Evolutionary conservation across 30 jellyfish, hydroid and myxozoan genomes (phyloP), one percentile per base, ranked within the genome.

Genomic region (Nemopilema nomurai): DNA sequence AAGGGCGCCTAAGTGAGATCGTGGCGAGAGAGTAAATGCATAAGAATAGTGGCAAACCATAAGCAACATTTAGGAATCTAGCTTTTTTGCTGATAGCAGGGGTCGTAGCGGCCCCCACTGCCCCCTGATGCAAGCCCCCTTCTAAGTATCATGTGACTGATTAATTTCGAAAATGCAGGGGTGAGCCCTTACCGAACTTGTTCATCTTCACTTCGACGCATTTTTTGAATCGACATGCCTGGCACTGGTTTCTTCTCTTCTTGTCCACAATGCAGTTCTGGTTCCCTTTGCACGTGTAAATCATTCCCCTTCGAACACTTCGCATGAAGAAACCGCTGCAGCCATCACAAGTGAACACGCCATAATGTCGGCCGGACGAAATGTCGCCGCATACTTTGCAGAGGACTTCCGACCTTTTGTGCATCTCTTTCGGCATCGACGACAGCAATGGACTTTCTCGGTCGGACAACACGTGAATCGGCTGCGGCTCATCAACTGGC

Each of bases 271-370:
- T 83, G 88, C 97, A 90, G 62, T 69, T 76, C 51, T 79, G 89
- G 77, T 90, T 82, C 17, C 97, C 97, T 77, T 90, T 90, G 51
- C 97, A 90, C 22, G 91, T 57, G 87, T 90, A 90, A n/a, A 84
- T 63, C 88, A 90, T 79, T 1, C 90, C 90, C 19, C 94, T 69
- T 30, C 97, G 64, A 71, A 90, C 92, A 25, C 94, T 82, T 32
- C 97, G 83, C 97, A 90, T 90, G 86, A 90, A 90, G 70, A 90
- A 90, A 50, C 97, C 97, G 64, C 94, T 82, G 81, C 97, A 90
- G 30, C 97, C 97, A 70, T 90, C 97, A 67, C 97, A 90, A 17
- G 97, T 90, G 26, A 69, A 85, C 78, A 82, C 94, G 49, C 97
- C 97, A 33, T 90, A 90, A 67, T 90, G 97, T 64, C 97, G 73